phyloP scores from a whole-genome alignment of 2,888 invertebrate species.

The Apodemia duryi region DNA sequence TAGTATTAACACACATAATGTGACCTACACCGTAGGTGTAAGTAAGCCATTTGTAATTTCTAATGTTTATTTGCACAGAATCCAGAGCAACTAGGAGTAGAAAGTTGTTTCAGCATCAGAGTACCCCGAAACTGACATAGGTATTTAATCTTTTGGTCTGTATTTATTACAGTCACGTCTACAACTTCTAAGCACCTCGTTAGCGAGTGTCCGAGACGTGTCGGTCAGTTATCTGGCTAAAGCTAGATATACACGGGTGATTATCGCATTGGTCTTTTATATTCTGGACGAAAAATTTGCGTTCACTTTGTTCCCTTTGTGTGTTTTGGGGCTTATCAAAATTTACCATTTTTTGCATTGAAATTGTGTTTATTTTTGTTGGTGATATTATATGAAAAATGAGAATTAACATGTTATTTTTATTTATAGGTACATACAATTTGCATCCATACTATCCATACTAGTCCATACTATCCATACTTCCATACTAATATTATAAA shows the following conservation, averaged over 20 bases:
- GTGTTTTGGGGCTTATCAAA: neutral
- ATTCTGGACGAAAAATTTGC: constrained; percentile 15
- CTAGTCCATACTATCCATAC: too few relatives aligned
- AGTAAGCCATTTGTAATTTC: neutral
- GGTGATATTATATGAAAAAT: too few relatives aligned
- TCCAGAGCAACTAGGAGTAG: constrained; percentile 27
- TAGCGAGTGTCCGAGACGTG: constrained; percentile 38
- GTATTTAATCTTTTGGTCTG: constrained; percentile 42
- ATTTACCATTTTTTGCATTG: neutral
- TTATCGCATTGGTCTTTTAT: constrained; percentile 23
- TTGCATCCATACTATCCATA: too few relatives aligned
- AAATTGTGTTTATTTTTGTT: too few relatives aligned
- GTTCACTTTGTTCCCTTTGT: neutral
- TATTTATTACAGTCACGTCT: constrained; percentile 48
- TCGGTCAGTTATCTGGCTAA: constrained; percentile 29
- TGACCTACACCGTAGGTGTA: neutral
- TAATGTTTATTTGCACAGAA: constrained; percentile 18
- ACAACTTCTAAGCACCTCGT: constrained; percentile 52
- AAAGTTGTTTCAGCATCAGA: constrained; percentile 34
- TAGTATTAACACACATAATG: neutral
- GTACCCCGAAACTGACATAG: constrained; percentile 32
- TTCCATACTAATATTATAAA: too few relatives aligned
- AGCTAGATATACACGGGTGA: constrained; percentile 25
- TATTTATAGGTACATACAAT: too few relatives aligned
- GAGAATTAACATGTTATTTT: too few relatives aligned